Evolutionary conservation across 2,113 vertebrate species (phyloP), one percentile per base, ranked within the genome.

Genomic region (Corydoras maculifer): DNA sequence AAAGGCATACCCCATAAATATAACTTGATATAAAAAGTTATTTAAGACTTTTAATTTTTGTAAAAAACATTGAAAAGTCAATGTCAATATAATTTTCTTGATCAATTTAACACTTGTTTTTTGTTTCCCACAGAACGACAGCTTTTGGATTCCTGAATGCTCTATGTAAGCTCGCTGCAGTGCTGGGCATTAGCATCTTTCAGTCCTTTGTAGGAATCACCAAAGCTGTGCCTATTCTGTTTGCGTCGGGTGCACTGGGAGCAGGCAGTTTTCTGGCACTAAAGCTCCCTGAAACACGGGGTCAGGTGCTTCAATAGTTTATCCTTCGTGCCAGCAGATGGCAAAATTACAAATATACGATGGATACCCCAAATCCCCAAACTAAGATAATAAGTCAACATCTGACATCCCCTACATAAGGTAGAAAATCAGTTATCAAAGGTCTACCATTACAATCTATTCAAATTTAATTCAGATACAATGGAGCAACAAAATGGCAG

Each of bases 101-200:
- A 1, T 76, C 15, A 57, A 13, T 65, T 62, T 0, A 61, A 61
- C 5, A 2, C 35, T 15, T 48, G 2, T 64, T 71, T 30, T 48
- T 68, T 9, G 63, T 65, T 18, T 32, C 77, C 62, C 62, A 8
- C 87, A 98, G 95, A 82, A 93, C 92, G 59, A 98, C 96, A 0
- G 96, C 95, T 0, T 98, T 98, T 0, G 96, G 96, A 0, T 98
- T 98, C 88, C 91, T 98, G 76, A 98, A 98, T 0, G 94, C 95
- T 0, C 90, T 98, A 58, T 97, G 95, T 76, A 97, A 97, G 78
- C 76, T 98, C 81, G 96, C 96, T 0, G 94, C 96, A 0, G 94
- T 98, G 62, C 82, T 98, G 87, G 96, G 95, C 55, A 97, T 97
- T 82, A 96, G 94, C 88, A 97, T 96, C 90, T 98, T 98, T 86